A percentile compares a stretch with the other conserved stretches of the same genome.
Conservation (phyloP, 2,797 vertebrate species). For the Kryptopterus vitreolus region DNA sequence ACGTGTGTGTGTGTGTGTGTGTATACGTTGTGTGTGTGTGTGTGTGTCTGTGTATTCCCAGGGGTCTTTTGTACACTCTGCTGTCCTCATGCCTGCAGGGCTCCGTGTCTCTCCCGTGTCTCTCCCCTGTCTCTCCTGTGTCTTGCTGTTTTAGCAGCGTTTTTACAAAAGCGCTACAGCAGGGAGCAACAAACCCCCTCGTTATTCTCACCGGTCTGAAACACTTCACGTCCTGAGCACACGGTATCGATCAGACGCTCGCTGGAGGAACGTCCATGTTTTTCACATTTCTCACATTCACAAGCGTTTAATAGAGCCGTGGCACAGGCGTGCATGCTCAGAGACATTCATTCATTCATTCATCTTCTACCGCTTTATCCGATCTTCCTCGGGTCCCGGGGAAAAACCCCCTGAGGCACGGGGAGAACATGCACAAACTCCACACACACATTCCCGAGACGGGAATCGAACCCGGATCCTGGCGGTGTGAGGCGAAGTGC, state of each 20-base stretch:
- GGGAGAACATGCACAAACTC: no score
- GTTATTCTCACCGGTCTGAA: conserved; percentile 44
- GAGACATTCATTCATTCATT: no score
- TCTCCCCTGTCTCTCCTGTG: conserved; percentile 32
- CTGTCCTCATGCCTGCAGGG: conserved; percentile 51
- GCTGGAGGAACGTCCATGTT: background rate
- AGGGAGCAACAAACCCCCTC: conserved; percentile 36
- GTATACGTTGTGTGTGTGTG: conserved; percentile 14
- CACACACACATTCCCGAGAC: no score
- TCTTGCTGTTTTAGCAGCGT: conserved; percentile 42
- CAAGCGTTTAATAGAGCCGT: background rate
- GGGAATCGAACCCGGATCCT: no score
- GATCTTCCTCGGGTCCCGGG: no score
- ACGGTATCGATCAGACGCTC: background rate
- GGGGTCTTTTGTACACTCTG: conserved; percentile 39
- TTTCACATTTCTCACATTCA: background rate
- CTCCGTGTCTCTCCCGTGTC: conserved; percentile 32
- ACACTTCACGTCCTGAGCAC: conserved; percentile 16
- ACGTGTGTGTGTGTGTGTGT: no score
- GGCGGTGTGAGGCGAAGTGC: no score
- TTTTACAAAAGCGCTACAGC: conserved; percentile 52
- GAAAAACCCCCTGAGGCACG: no score
- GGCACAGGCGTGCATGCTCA: no score
- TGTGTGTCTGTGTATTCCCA: conserved; percentile 35
- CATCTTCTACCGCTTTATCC: no score